Evolutionary conservation across 2,113 vertebrate genomes (phyloP), one percentile per base, ranked within the genome.

Genomic region (Gila orcuttii): DNA sequence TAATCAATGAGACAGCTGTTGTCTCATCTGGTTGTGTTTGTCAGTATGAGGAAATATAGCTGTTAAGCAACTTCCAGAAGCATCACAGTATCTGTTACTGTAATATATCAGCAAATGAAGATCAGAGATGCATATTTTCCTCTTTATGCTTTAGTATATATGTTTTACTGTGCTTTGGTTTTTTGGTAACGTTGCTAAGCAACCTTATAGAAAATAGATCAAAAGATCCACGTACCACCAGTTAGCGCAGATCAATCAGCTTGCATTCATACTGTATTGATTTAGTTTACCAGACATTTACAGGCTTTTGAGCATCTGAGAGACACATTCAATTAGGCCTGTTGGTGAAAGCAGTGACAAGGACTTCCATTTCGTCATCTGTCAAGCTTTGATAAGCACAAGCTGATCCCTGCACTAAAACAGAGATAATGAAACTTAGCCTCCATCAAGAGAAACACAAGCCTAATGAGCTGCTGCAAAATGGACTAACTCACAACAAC

Each of bases 391-490:
- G 81, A 82, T 84, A 75, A 79, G 47, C 64, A 21, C 28, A 23
- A 86, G 81, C 75, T 85, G 81, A 88, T 88, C 78, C 78, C 59
- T 9, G 78, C 52, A 73, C 60, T 59, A 62, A 12, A 74, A 52
- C 47, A 79, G 80, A 82, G 60, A 83, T 86, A 88, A 88, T 88
- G 59, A 79, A 79, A 79, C 55, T 50, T n/a, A 42, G 47, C 60
- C 52, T 73, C 75, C 69, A 55, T 84, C 74, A 79, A 42, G 78
- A 83, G 79, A 82, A 75, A 64, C 81, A 78, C 69, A 86, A 36
- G 57, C 64, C 79, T 88, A 86, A 89, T 89, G 85, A 88, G 76
- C 77, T 82, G 57, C 52, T 57, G 68, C 62, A 36, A 84, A 79
- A 68, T 76, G 82, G 85, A 81, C 74, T 69, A 55, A 78, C 69